Percentiles rank a stretch among this genome's conserved stretches.
Conservation (phyloP, 2,797 vertebrate species). For the Pseudochirops corinnae region DNA sequence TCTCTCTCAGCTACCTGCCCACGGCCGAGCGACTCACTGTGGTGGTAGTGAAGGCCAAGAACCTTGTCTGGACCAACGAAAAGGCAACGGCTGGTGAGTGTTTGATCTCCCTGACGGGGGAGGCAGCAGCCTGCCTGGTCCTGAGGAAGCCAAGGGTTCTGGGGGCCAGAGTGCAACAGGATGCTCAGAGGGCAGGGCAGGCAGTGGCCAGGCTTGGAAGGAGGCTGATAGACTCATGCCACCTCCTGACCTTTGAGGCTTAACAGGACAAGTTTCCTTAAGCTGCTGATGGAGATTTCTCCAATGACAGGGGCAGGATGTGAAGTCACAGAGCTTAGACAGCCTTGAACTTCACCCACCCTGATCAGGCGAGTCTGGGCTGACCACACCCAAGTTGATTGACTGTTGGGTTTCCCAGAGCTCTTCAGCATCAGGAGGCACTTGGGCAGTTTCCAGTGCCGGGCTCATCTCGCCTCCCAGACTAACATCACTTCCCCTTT, state of each 20-base stretch:
- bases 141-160: not conserved
- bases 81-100: conserved; percentile 94
- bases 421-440: no score
- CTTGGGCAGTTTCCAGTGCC: no score
- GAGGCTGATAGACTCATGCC: no score
- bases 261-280: no score
- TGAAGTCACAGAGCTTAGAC: no score
- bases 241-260: not conserved
- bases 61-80: conserved; percentile 93
- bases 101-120: not conserved
- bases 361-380: no score
- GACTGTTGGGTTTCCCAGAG: no score
- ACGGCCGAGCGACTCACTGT: conserved; percentile 97
- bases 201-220: not conserved
- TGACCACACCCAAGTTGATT: no score
- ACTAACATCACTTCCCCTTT: no score
- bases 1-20: conserved; percentile 97
- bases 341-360: not conserved
- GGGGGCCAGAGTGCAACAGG: not conserved
- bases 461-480: not conserved
- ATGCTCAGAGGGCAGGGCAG: not conserved
- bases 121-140: not conserved
- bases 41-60: conserved; percentile 98
- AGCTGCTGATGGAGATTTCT: not conserved
- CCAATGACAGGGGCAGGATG: not conserved